A percentile compares a stretch with the other conserved stretches of the same genome.
Evolutionary conservation across 1,140 invertebrate species (phyloP).

Genomic region (Globodera ellingtonae): DNA sequence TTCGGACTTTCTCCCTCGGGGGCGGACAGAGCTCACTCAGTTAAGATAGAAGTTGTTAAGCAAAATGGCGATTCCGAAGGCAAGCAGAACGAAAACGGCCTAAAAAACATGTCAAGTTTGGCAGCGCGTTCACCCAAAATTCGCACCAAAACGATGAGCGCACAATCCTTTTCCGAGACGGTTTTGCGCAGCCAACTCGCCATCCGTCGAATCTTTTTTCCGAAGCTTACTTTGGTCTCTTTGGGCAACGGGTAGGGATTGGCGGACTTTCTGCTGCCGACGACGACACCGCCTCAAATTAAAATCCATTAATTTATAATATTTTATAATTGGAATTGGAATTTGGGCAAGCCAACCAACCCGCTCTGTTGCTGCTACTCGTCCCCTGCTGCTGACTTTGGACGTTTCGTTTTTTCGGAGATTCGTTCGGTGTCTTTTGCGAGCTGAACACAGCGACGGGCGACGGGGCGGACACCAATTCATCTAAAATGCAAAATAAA

Average conservation of each 20-base stretch:
- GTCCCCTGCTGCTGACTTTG: constrained; percentile 12
- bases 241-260: constrained; percentile 25
- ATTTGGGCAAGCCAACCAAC: background rate
- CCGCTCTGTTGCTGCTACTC: constrained; percentile 4
- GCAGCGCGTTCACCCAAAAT: background rate
- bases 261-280: background rate
- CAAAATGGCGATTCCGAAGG: constrained; percentile 50
- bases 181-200: constrained; percentile 39
- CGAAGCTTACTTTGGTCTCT: constrained; percentile 49
- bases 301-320: background rate
- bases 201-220: constrained; percentile 40
- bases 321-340: no score
- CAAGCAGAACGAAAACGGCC: constrained; percentile 52
- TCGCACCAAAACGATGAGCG: constrained; percentile 54
- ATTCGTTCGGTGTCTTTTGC: constrained; percentile 33
- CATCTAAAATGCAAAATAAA: constrained; percentile 26
- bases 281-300: background rate
- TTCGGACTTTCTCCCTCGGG: background rate
- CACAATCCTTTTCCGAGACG: constrained; percentile 49
- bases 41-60: constrained; percentile 47
- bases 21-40: background rate
- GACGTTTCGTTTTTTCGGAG: constrained; percentile 44
- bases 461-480: constrained; percentile 50
- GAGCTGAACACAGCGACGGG: constrained; percentile 53
- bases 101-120: constrained; percentile 34